Evolutionary conservation across 1,140 invertebrate species (phyloP).

Genomic region (Drosophila bocqueti): DNA sequence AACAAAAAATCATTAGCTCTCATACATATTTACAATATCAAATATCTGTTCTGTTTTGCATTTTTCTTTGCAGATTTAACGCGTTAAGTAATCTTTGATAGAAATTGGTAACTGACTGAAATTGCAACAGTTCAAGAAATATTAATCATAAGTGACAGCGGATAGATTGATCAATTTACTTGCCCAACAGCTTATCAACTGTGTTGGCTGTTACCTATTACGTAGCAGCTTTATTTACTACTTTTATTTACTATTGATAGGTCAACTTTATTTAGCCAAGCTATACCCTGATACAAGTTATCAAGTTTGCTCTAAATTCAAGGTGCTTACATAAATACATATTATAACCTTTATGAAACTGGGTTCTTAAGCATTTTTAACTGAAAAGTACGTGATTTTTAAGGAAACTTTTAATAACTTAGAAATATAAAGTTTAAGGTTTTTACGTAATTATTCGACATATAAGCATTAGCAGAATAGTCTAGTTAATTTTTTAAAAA

Average conservation of each 20-base stretch:
- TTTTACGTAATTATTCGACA: too few relatives aligned
- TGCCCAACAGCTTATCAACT: constrained; percentile 13
- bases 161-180: constrained; percentile 6
- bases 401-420: background rate
- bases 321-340: background rate
- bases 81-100: background rate
- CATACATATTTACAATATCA: background rate
- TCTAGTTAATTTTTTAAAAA: background rate
- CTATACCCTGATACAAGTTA: background rate
- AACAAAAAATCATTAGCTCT: too few relatives aligned
- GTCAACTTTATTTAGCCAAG: background rate
- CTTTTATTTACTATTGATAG: constrained; percentile 2
- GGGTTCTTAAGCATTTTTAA: background rate
- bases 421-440: background rate
- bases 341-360: background rate
- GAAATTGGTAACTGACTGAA: background rate
- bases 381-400: background rate
- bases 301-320: constrained; percentile 7
- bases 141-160: constrained; percentile 1
- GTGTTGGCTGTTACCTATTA: constrained; percentile 15
- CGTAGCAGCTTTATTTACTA: constrained; percentile 9
- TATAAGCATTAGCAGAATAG: too few relatives aligned
- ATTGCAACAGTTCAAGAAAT: background rate
- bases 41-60: background rate
- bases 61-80: background rate